These are phyloP conservation scores for Bellardia bayeri DNA, from an alignment of 2,888 invertebrate genomes.

Conservation along the genomic window DNA sequence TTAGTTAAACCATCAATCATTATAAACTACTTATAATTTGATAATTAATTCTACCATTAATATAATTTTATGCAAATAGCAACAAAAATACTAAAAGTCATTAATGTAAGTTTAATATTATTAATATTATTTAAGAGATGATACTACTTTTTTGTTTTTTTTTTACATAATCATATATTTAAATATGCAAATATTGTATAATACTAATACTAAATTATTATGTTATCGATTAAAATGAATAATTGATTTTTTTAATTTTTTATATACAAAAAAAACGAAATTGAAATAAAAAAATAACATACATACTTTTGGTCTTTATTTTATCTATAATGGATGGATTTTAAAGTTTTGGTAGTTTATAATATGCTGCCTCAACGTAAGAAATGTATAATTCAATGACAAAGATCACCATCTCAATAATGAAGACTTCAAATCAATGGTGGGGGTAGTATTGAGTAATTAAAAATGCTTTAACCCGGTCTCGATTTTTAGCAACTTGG, in stretches of 20 bases:
- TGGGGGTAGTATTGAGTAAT: too few relatives aligned
- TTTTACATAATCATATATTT: slow-evolving; percentile 75
- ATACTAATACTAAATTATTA: slow-evolving; percentile 84
- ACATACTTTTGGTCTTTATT: not conserved
- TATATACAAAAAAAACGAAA: slow-evolving; percentile 67
- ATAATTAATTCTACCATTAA: slow-evolving; percentile 68
- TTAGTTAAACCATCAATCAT: slow-evolving; percentile 60
- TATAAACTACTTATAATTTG: slow-evolving; percentile 66
- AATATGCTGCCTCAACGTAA: too few relatives aligned
- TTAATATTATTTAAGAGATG: slow-evolving; percentile 78
- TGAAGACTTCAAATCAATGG: too few relatives aligned
- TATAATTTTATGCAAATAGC: slow-evolving; percentile 79
- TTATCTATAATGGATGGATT: not conserved
- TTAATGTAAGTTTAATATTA: slow-evolving; percentile 82
- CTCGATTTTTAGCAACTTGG: too few relatives aligned
- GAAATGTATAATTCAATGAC: too few relatives aligned
- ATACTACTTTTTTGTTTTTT: slow-evolving; percentile 76
- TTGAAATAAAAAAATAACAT: slow-evolving; percentile 68
- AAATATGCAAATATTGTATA: slow-evolving; percentile 81
- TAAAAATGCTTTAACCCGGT: too few relatives aligned
- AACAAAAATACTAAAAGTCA: slow-evolving; percentile 83
- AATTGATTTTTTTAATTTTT: slow-evolving; percentile 70
- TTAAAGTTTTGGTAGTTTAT: too few relatives aligned
- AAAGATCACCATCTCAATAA: too few relatives aligned
- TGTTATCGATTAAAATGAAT: slow-evolving; percentile 77